Evolutionary conservation across 1,140 invertebrate species (phyloP), one percentile per base, ranked within the genome.

Genomic region (Nylanderia fulva): DNA sequence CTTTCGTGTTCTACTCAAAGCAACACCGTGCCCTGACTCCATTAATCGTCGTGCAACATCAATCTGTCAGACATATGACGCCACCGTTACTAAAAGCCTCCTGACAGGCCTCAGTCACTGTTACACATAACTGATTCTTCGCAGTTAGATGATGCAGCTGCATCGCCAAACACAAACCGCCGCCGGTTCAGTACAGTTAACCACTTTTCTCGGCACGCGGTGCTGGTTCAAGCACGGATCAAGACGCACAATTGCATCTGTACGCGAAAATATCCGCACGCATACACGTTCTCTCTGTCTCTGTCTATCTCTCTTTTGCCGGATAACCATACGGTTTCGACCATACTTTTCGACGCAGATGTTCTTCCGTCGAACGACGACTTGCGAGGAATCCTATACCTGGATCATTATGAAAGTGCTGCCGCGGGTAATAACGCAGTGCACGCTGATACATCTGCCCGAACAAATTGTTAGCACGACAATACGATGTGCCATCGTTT

Each of bases 1-100:
- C 85, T 88, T 88, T 88, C 86, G 58, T 86, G 86, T 88, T 88
- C 33, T 60, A 87, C 85, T 86, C 71, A 13, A 36, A 2, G 24
- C 52, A 69, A 39, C 60, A 42, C 8, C 79, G 56, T 82, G 45
- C 36, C 11, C n/a, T 21, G 5, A 18, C 42, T 74, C 72, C 66
- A 74, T 88, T 85, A 85, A 88, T 88, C 87, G 84, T 42, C 74
- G 61, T 61, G 60, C 24, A 36, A 71, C 63, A 85, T 63, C 79
- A 56, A 88, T 86, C 64, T 80, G 76, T 90, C 88, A 58, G 60
- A 52, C 88, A 90, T 79, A 88, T 90, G 90, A 79, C 76, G 88
- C 86, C 66, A 83, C 76, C 72, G 76, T 90, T 87, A 88, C 42
- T 72, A 72, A 82, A 45, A 64, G 24, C 54, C 58, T 80, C 18